These are phyloP conservation scores for Gari tellinella DNA, from an alignment of 2,888 invertebrate species.

Conservation along the genomic window DNA sequence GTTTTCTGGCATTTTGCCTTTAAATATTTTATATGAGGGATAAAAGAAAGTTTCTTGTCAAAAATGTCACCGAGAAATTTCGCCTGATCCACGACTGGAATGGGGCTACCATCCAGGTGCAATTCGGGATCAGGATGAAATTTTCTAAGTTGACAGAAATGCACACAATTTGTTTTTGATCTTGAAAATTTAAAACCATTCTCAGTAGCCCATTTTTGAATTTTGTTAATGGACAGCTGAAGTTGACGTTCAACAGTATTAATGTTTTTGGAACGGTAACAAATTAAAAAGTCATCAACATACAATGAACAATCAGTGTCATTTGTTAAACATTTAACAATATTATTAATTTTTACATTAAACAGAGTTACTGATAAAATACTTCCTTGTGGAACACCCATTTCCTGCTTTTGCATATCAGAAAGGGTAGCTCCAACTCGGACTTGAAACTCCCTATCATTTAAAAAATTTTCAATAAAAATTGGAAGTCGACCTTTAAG, in stretches of 20 bases:
- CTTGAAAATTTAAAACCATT: constrained; percentile 50
- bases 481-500: constrained; percentile 15
- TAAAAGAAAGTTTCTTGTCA: constrained; percentile 46
- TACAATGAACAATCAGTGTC: constrained; percentile 23
- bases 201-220: constrained; percentile 17
- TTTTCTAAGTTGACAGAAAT: constrained; percentile 32
- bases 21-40: constrained; percentile 36
- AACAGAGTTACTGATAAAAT: constrained; percentile 18
- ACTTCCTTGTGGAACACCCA: constrained; percentile 25
- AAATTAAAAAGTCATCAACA: constrained; percentile 25
- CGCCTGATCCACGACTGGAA: constrained; percentile 26
- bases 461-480: constrained; percentile 20
- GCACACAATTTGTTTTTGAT: constrained; percentile 44
- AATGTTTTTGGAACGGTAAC: constrained; percentile 25
- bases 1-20: constrained; percentile 39
- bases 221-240: constrained; percentile 22
- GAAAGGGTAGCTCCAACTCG: constrained; percentile 18
- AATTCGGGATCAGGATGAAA: constrained; percentile 32
- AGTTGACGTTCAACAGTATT: constrained; percentile 28
- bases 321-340: constrained; percentile 4
- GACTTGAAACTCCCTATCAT: constrained; percentile 24
- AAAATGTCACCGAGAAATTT: constrained; percentile 52
- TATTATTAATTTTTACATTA: constrained; percentile 25
- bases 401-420: constrained; percentile 17
- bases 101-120: constrained; percentile 8